A percentile compares a stretch with the other conserved stretches of the same genome.
These are phyloP conservation scores for Campoplex nolae DNA, from an alignment of 2,888 invertebrate genomes.

Conservation along the genomic window DNA sequence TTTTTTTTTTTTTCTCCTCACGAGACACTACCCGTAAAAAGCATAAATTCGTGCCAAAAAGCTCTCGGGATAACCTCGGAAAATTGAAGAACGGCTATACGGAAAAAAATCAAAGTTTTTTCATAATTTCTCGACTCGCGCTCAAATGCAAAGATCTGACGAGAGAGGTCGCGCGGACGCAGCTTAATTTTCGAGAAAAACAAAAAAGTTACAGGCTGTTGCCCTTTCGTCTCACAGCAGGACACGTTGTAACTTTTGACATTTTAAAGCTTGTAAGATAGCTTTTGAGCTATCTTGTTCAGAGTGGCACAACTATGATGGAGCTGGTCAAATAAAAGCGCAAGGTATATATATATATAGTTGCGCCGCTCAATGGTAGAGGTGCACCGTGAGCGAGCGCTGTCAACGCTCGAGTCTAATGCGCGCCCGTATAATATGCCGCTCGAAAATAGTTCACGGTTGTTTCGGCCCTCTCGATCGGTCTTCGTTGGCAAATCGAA, in stretches of 20 bases:
- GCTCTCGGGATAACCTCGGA: background rate
- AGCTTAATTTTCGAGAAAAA: too few species aligned
- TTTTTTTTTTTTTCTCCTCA: background rate
- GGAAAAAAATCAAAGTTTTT: background rate
- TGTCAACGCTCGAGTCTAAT: too few species aligned
- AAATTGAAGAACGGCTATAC: background rate
- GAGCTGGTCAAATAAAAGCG: too few species aligned
- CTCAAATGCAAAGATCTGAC: background rate
- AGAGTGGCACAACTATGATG: too few species aligned
- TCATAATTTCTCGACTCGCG: background rate
- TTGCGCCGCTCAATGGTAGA: too few species aligned
- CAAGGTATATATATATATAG: too few species aligned
- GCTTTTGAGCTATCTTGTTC: too few species aligned
- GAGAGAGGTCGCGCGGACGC: background rate
- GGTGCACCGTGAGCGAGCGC: too few species aligned
- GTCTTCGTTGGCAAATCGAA: background rate
- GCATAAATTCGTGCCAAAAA: background rate
- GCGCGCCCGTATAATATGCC: background rate
- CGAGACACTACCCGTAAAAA: background rate
- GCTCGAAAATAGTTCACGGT: constrained; percentile 8
- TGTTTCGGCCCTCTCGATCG: background rate
- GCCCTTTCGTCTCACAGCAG: too few species aligned
- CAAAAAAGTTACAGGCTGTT: too few species aligned
- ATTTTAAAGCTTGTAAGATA: too few species aligned
- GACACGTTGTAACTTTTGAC: too few species aligned